Evolutionary conservation across 2,113 vertebrate genomes (phyloP).

Genomic region (Corythoichthys intestinalis): DNA sequence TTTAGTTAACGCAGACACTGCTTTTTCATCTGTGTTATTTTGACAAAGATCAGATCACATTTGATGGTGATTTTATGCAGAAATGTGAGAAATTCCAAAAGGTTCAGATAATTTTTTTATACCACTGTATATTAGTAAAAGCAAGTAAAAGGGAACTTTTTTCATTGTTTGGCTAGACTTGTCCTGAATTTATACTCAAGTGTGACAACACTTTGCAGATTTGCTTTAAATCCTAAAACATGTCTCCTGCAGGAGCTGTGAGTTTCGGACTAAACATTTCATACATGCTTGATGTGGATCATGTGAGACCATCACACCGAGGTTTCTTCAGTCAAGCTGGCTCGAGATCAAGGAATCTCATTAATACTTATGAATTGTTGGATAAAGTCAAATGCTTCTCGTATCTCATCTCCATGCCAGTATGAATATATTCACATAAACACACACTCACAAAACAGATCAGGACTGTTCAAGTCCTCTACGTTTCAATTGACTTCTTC

Average conservation of each 20-base stretch:
- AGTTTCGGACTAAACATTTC: slow-evolving; percentile 54
- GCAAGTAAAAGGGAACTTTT: too few species aligned
- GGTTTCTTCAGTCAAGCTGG: slow-evolving; percentile 49
- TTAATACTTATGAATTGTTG: slow-evolving; percentile 4
- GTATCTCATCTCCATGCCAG: slow-evolving; percentile 51
- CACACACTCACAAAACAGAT: neutral
- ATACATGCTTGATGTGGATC: slow-evolving; percentile 68
- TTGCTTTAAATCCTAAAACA: neutral
- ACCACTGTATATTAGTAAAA: too few species aligned
- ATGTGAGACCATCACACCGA: slow-evolving; percentile 49
- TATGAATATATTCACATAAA: slow-evolving; percentile 21
- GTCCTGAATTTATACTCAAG: too few species aligned
- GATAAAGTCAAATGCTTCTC: slow-evolving; percentile 33
- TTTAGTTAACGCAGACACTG: too few species aligned
- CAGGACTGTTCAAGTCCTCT: neutral
- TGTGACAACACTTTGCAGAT: neutral
- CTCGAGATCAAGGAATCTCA: slow-evolving; percentile 10
- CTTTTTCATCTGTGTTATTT: too few species aligned
- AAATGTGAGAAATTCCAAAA: too few species aligned
- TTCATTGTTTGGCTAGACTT: too few species aligned
- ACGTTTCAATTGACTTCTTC: neutral
- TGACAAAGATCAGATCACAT: too few species aligned
- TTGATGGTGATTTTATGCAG: too few species aligned
- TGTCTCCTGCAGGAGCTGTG: slow-evolving; percentile 11
- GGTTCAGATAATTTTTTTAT: too few species aligned